Evolutionary conservation across 2,113 vertebrate species (phyloP).

Genomic region (Callocephalon fimbriatum): DNA sequence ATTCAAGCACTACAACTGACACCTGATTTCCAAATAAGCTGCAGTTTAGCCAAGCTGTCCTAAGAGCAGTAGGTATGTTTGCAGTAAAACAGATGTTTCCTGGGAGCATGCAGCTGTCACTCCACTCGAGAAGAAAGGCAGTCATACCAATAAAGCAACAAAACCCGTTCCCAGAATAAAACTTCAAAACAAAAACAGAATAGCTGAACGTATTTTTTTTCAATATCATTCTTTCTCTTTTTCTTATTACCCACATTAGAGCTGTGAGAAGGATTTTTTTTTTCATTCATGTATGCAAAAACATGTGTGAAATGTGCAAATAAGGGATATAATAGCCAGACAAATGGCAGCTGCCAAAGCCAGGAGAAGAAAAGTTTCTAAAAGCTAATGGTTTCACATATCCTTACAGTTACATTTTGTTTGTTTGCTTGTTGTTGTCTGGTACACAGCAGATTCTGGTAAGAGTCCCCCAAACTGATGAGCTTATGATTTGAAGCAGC

Average conservation of each 20-base stretch:
- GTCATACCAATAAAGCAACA: neutral
- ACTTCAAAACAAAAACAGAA: neutral
- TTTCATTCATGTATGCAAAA: neutral
- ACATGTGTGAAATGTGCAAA: neutral
- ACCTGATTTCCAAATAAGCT: neutral
- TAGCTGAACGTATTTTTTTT: neutral
- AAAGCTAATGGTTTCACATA: neutral
- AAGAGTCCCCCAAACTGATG: neutral
- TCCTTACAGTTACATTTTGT: neutral
- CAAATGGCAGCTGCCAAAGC: neutral
- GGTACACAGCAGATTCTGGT: neutral
- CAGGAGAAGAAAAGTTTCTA: neutral
- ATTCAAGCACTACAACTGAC: neutral
- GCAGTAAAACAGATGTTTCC: neutral
- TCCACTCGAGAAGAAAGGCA: neutral
- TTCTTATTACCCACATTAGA: neutral
- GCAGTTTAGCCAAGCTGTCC: neutral
- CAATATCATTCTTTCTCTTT: neutral
- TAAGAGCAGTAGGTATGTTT: neutral
- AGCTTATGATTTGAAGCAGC: neutral
- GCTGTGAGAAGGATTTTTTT: neutral
- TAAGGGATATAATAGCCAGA: neutral
- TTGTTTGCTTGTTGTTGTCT: neutral
- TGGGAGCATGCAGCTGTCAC: neutral
- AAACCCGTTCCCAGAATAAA: accelerated